A percentile compares a stretch with the other conserved stretches of the same genome.
These are phyloP conservation scores for Sesia apiformis DNA, from an alignment of 2,888 invertebrate genomes.

Conservation along the genomic window DNA sequence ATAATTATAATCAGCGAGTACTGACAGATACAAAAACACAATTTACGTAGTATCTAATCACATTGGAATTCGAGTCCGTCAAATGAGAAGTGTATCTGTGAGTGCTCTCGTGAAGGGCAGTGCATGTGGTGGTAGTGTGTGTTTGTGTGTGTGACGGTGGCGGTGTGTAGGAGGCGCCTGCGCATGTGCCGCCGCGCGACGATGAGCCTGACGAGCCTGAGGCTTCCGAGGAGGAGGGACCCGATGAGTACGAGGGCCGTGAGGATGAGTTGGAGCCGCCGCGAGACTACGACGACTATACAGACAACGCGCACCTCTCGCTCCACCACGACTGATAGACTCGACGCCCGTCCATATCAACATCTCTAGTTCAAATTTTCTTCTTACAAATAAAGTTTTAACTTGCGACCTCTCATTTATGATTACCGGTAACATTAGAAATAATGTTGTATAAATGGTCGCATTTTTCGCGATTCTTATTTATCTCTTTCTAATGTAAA, in stretches of 20 bases:
- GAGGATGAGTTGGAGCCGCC: slow-evolving; percentile 46
- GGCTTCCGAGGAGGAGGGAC: slow-evolving; percentile 24
- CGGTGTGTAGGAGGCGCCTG: slow-evolving; percentile 16
- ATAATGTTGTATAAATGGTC: too few species aligned
- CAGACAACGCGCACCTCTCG: slow-evolving; percentile 53
- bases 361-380: too few species aligned
- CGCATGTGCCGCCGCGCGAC: slow-evolving; percentile 16
- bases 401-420: too few species aligned
- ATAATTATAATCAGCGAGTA: too few species aligned
- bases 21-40: too few species aligned
- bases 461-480: too few species aligned
- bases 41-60: too few species aligned
- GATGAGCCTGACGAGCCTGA: slow-evolving; percentile 20
- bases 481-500: too few species aligned
- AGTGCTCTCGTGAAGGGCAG: background rate
- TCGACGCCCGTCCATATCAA: background rate
- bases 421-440: too few species aligned
- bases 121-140: background rate
- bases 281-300: slow-evolving; percentile 64
- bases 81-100: background rate
- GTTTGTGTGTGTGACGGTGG: slow-evolving; percentile 6
- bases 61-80: too few species aligned
- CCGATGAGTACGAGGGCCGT: slow-evolving; percentile 40
- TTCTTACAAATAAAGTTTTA: too few species aligned
- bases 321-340: slow-evolving; percentile 43